Evolutionary conservation across 2,113 vertebrate genomes (phyloP).

Genomic region (Morone saxatilis): DNA sequence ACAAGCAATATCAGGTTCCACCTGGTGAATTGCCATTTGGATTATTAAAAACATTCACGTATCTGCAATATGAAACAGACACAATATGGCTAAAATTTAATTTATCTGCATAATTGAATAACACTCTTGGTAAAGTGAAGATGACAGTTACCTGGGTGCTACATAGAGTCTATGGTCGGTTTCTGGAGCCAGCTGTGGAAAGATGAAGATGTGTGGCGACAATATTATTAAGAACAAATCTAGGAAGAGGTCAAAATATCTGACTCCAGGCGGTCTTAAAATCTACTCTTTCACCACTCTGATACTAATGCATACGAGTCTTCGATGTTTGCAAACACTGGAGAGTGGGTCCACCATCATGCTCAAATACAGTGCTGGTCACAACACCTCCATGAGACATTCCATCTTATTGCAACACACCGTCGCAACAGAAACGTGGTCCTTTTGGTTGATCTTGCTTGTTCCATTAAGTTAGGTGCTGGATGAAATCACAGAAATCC

Average conservation of each 20-base stretch:
- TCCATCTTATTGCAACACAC: constrained; percentile 11
- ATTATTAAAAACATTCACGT: constrained; percentile 42
- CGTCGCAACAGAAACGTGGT: constrained; percentile 13
- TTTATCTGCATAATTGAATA: constrained; percentile 54
- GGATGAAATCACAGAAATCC: neutral
- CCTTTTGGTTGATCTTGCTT: constrained; percentile 4
- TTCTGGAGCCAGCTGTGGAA: constrained; percentile 10
- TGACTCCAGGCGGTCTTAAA: neutral
- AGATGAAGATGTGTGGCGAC: constrained; percentile 3
- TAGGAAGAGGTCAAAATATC: constrained; percentile 24
- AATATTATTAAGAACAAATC: constrained; percentile 19
- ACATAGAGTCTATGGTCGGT: constrained; percentile 14
- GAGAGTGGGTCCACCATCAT: neutral
- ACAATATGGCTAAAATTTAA: constrained; percentile 36
- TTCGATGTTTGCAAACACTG: constrained; percentile 35
- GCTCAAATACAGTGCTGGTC: neutral
- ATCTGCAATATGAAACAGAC: constrained; percentile 45
- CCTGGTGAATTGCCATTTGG: constrained; percentile 27
- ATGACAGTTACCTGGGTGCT: constrained; percentile 34
- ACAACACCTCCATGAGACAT: neutral
- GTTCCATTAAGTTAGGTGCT: constrained; percentile 6
- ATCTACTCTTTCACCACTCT: constrained; percentile 8
- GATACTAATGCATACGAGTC: constrained; percentile 21
- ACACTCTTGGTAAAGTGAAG: constrained; percentile 32
- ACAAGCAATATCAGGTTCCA: constrained; percentile 43